These are phyloP conservation scores for Dicaeum eximium DNA, from an alignment of 2,113 vertebrate species.

Conservation along the genomic window DNA sequence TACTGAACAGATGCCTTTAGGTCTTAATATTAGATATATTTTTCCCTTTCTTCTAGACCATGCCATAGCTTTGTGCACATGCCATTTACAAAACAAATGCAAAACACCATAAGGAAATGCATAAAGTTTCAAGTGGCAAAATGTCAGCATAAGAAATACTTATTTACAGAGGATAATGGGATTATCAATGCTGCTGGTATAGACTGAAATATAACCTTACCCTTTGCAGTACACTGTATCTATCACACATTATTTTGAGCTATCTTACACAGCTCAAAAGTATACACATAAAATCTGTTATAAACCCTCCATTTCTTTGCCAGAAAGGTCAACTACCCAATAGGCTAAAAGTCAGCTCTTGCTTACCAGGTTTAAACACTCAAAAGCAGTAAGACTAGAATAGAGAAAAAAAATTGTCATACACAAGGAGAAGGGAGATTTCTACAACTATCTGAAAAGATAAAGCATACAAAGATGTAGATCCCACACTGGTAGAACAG, in stretches of 20 bases:
- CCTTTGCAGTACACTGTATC: neutral
- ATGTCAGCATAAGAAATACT: constrained; percentile 32
- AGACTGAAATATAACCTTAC: constrained; percentile 3
- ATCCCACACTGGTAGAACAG: neutral
- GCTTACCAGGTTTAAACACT: neutral
- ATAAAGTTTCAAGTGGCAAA: constrained; percentile 1
- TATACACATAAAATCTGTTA: neutral
- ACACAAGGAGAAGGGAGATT: neutral
- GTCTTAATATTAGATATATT: constrained; percentile 13
- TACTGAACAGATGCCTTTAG: constrained; percentile 52
- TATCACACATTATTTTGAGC: neutral
- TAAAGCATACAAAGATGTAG: neutral
- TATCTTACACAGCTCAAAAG: neutral
- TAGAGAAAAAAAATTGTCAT: neutral
- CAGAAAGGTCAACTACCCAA: neutral
- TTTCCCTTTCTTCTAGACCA: neutral
- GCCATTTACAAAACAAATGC: neutral
- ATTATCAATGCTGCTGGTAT: neutral
- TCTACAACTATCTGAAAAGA: constrained; percentile 8
- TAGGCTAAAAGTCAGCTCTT: neutral
- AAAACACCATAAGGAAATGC: neutral
- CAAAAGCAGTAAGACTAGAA: neutral
- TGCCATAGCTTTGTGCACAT: neutral
- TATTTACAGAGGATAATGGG: neutral
- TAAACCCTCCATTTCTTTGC: constrained; percentile 5